Percentiles rank a stretch among this genome's conserved stretches.
Evolutionary conservation across 2,888 invertebrate species (phyloP).

Genomic region (Nomada lathburiana): DNA sequence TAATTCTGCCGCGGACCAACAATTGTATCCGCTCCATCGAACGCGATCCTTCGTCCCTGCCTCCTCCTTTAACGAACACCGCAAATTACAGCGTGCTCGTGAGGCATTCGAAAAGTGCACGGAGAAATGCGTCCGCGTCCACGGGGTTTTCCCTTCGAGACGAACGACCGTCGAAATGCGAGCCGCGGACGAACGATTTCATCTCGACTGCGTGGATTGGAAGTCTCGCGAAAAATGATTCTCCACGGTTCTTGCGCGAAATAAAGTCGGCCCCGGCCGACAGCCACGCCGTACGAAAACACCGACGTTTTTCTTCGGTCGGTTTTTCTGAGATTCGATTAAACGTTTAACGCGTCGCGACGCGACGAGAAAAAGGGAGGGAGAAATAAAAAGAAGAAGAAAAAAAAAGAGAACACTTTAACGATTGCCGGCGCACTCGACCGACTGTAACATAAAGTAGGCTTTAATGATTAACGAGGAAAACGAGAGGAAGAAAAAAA

Average conservation of each 20-base stretch:
- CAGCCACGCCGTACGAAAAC: neutral
- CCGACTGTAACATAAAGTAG: constrained; percentile 73
- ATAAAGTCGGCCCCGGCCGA: neutral
- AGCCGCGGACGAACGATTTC: neutral
- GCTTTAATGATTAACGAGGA: constrained; percentile 63
- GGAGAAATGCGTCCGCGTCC: neutral
- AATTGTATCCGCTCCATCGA: no score
- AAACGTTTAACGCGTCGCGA: constrained; percentile 20
- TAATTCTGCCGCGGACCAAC: no score
- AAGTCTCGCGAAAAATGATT: neutral
- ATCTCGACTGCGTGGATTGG: neutral
- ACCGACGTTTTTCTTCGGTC: constrained; percentile 1
- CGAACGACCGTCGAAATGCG: neutral
- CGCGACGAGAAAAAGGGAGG: neutral
- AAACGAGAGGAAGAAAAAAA: constrained; percentile 44
- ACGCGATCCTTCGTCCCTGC: no score
- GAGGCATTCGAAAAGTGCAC: no score
- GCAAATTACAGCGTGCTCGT: no score
- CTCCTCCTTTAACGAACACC: no score
- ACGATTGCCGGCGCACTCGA: constrained; percentile 78
- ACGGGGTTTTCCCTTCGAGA: neutral
- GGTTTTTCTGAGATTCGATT: constrained; percentile 32
- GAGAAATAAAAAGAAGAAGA: neutral
- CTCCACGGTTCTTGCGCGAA: neutral
- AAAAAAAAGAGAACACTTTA: constrained; percentile 19